phyloP scores from a whole-genome alignment of 35 echinoderm and acorn worm species.

The Nesometra sesokonis region DNA sequence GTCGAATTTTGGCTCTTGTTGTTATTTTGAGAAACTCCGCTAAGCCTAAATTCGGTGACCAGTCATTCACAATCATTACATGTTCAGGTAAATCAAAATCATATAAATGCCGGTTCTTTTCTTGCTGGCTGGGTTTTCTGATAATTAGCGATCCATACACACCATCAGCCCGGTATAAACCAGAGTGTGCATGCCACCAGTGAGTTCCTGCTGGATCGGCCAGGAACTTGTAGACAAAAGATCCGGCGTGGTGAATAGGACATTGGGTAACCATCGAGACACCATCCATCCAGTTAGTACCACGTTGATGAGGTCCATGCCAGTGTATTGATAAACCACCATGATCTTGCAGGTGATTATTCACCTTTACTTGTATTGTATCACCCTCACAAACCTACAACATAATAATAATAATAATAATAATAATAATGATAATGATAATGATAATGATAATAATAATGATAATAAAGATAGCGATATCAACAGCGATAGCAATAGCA shows the following conservation, averaged over 20 bases:
- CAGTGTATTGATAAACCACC: constrained; percentile 9
- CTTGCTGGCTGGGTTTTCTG: background rate
- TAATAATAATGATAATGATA: too few relatives aligned
- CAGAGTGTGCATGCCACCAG: constrained; percentile 14
- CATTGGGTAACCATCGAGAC: background rate
- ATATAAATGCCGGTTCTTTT: background rate
- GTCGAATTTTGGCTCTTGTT: background rate
- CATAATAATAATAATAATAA: too few relatives aligned
- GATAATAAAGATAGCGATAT: too few relatives aligned
- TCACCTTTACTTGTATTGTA: background rate
- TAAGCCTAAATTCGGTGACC: background rate
- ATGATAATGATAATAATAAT: too few relatives aligned
- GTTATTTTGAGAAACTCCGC: background rate
- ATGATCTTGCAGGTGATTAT: background rate
- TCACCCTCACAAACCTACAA: constrained; percentile 10
- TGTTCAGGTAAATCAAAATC: background rate
- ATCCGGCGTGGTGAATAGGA: background rate
- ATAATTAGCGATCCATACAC: background rate
- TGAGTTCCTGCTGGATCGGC: background rate
- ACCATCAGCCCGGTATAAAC: background rate
- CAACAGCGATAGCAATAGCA: too few relatives aligned
- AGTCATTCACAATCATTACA: background rate
- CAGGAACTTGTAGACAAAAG: background rate
- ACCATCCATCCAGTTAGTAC: background rate
- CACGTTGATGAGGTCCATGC: background rate